Evolutionary conservation across 1,140 invertebrate species (phyloP).

Genomic region (Rhopalosiphum maidis): DNA sequence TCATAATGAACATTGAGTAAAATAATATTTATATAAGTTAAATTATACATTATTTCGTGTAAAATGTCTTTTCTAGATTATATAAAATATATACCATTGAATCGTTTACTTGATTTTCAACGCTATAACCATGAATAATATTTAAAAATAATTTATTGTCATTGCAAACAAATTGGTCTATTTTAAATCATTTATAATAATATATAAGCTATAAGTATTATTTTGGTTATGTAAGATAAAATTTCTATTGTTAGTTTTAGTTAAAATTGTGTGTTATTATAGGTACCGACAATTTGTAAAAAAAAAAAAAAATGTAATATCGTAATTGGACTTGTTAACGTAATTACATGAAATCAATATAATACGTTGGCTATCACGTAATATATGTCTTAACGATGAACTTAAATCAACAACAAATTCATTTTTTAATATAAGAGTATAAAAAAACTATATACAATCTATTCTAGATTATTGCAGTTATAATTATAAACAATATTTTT

Average conservation of each 20-base stretch:
- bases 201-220: not conserved
- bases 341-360: not conserved
- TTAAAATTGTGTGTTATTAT: not conserved
- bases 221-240: not conserved
- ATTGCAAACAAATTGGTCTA: constrained; percentile 10
- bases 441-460: not conserved
- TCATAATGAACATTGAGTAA: not conserved
- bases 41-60: not conserved
- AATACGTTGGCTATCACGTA: not conserved
- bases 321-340: not conserved
- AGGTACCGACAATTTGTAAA: not conserved
- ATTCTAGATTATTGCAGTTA: not conserved
- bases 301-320: not conserved
- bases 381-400: not conserved
- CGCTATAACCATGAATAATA: constrained; percentile 1
- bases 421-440: not conserved
- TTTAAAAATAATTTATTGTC: constrained; percentile 18
- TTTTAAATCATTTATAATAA: not conserved
- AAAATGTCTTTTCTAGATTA: not conserved
- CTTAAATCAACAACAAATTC: not conserved
- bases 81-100: not conserved
- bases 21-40: not conserved
- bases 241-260: not conserved
- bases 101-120: not conserved
- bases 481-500: not conserved